phyloP scores from a whole-genome alignment of 2,888 invertebrate species.

The Metalampra italica region DNA sequence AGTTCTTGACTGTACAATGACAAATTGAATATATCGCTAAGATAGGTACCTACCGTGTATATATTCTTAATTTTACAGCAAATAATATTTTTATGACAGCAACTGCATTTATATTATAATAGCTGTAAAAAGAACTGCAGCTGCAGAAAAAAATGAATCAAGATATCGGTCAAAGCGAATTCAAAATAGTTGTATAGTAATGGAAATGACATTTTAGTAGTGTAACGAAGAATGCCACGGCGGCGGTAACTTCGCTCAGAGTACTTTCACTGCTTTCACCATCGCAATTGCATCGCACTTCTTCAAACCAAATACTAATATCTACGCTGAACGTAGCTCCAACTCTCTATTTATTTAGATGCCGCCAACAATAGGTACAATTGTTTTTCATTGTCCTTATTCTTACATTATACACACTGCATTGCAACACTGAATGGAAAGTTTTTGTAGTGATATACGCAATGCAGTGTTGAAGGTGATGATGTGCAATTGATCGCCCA shows the following conservation, averaged over 20 bases:
- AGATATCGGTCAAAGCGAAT: too few species aligned
- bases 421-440: constrained; percentile 71
- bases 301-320: constrained; percentile 45
- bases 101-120: too few species aligned
- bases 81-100: too few species aligned
- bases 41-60: too few species aligned
- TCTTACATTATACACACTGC: constrained; percentile 43
- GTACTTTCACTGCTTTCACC: constrained; percentile 76
- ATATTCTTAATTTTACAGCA: too few species aligned
- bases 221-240: constrained; percentile 41
- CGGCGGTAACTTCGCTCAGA: constrained; percentile 27
- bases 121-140: too few species aligned
- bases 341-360: constrained; percentile 73
- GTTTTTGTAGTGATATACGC: constrained; percentile 47
- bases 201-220: constrained; percentile 31
- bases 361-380: constrained; percentile 57
- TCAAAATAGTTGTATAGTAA: too few species aligned
- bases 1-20: too few species aligned
- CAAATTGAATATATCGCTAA: too few species aligned
- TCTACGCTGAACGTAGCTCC: constrained; percentile 31
- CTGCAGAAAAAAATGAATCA: too few species aligned
- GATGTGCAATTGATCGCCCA: constrained; percentile 70
- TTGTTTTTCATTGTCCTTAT: constrained; percentile 64
- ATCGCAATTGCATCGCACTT: constrained; percentile 49
- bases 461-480: constrained; percentile 52